These are phyloP conservation scores for Embiotoca jacksoni DNA, from an alignment of 2,113 vertebrate species.

Conservation along the genomic window DNA sequence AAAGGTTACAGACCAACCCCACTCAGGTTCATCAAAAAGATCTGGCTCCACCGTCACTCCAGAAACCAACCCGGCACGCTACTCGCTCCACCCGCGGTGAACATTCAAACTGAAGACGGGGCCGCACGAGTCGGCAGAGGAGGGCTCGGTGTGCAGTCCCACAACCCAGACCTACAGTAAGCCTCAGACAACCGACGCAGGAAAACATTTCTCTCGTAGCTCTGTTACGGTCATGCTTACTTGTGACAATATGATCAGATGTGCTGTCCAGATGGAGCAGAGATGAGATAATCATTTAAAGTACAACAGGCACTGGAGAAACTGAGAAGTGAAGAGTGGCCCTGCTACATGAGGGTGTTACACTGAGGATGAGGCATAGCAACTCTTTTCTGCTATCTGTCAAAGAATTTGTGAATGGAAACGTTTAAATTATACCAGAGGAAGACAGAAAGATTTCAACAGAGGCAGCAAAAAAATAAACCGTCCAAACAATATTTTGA, in stretches of 20 bases:
- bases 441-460: conserved; percentile 40
- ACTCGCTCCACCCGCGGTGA: neutral
- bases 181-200: conserved; percentile 34
- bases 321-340: conserved; percentile 13
- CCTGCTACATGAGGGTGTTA: conserved; percentile 56
- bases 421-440: conserved; percentile 40
- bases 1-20: conserved; percentile 28
- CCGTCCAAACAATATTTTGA: too few species aligned
- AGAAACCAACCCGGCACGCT: neutral
- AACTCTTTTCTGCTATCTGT: neutral
- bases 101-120: neutral
- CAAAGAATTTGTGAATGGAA: neutral
- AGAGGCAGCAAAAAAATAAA: too few species aligned
- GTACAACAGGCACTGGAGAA: conserved; percentile 39
- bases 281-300: conserved; percentile 15
- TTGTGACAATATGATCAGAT: conserved; percentile 1
- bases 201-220: conserved; percentile 3
- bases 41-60: conserved; percentile 6
- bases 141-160: neutral
- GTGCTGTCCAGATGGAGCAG: conserved; percentile 19
- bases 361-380: neutral
- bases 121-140: neutral
- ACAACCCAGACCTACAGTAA: conserved; percentile 24
- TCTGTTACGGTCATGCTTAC: conserved; percentile 19
- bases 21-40: neutral